phyloP scores from a whole-genome alignment of 2,888 invertebrate genomes.

The Ophion obscuratus region DNA sequence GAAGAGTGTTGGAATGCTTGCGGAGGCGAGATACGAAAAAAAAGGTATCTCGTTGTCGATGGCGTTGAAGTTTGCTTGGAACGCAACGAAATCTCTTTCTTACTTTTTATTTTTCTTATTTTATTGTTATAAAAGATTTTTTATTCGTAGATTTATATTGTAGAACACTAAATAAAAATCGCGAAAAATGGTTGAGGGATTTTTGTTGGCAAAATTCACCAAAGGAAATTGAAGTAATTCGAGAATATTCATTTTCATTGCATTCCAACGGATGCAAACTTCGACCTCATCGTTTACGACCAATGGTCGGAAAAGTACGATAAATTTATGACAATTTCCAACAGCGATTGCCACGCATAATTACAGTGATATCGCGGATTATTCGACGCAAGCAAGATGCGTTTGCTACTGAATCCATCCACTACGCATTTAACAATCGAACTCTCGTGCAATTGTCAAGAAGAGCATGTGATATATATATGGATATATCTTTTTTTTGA shows the following conservation, averaged over 20 bases:
- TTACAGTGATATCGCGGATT: background rate
- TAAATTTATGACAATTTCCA: constrained; percentile 8
- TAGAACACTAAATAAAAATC: too few species aligned
- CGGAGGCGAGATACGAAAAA: constrained; percentile 2
- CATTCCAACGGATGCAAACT: too few species aligned
- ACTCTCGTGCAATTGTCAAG: constrained; percentile 28
- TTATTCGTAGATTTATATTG: too few species aligned
- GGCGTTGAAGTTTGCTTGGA: too few species aligned
- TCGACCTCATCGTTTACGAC: too few species aligned
- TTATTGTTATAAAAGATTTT: too few species aligned
- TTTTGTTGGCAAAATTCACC: too few species aligned
- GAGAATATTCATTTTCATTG: too few species aligned
- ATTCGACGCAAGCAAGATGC: background rate
- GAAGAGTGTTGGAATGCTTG: constrained; percentile 43
- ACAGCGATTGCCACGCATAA: background rate
- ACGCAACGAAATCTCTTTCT: too few species aligned
- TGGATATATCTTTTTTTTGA: background rate
- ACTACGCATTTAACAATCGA: background rate
- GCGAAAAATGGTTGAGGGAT: too few species aligned
- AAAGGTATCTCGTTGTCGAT: constrained; percentile 6
- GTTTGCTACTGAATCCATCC: constrained; percentile 1
- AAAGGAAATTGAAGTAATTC: too few species aligned
- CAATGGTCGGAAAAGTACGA: background rate
- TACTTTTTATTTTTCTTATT: too few species aligned
- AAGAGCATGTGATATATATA: constrained; percentile 7